Evolutionary conservation across 2,113 vertebrate species (phyloP).

Genomic region (Ophiodon elongatus): DNA sequence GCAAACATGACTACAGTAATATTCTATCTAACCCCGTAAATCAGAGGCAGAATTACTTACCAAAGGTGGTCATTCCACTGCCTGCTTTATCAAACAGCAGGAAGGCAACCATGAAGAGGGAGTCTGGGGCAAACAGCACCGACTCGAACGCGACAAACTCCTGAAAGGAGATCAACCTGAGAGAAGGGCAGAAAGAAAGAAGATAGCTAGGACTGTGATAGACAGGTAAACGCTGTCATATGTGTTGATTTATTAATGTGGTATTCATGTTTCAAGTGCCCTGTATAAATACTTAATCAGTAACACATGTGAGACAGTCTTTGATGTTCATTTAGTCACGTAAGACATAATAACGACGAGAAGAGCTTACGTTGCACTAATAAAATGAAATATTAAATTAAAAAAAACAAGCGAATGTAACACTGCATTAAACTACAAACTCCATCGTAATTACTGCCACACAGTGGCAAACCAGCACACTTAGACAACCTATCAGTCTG

Average conservation of each 20-base stretch:
- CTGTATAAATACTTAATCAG: constrained; percentile 43
- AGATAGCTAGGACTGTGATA: constrained; percentile 44
- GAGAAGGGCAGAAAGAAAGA: constrained; percentile 21
- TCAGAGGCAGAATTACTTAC: constrained; percentile 78
- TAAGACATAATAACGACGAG: constrained; percentile 36
- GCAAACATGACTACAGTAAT: neutral
- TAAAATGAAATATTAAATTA: constrained; percentile 48
- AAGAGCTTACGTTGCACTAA: constrained; percentile 38
- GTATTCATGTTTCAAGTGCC: constrained; percentile 19
- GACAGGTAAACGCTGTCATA: constrained; percentile 21
- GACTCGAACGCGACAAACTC: constrained; percentile 92
- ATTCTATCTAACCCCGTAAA: constrained; percentile 11
- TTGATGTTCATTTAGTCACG: constrained; percentile 34
- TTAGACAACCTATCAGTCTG: constrained; percentile 78
- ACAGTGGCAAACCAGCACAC: constrained; percentile 61
- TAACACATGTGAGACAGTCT: constrained; percentile 39
- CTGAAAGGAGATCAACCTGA: constrained; percentile 92
- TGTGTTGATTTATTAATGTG: constrained; percentile 34
- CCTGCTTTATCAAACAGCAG: constrained; percentile 92
- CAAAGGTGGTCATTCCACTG: constrained; percentile 89
- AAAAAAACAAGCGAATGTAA: constrained; percentile 54
- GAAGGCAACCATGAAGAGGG: constrained; percentile 91
- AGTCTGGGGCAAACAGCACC: constrained; percentile 90
- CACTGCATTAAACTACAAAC: constrained; percentile 54
- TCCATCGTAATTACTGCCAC: constrained; percentile 54